Evolutionary conservation across 2,888 invertebrate species (phyloP).

Genomic region (Drosophila macrospina): DNA sequence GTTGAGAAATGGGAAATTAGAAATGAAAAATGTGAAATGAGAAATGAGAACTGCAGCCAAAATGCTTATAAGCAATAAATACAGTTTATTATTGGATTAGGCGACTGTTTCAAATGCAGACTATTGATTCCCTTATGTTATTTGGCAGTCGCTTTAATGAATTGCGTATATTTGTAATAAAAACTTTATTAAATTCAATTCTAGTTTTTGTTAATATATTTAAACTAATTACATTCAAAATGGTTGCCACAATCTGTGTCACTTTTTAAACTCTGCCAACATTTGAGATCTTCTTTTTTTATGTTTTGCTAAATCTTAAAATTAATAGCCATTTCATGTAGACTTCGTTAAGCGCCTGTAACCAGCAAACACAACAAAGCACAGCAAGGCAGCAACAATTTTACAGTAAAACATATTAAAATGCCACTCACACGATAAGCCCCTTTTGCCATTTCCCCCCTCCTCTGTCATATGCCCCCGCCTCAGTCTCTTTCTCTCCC

Average conservation of each 20-base stretch:
- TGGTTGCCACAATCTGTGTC: conserved; percentile 25
- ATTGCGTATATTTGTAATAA: not conserved
- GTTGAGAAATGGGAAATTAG: conserved; percentile 48
- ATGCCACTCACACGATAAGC: conserved; percentile 78
- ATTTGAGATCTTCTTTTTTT: conserved; percentile 12
- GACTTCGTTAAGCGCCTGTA: conserved; percentile 40
- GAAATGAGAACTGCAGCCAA: conserved; percentile 44
- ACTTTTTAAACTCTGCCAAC: conserved; percentile 29
- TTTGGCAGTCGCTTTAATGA: not conserved
- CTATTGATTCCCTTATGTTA: not conserved
- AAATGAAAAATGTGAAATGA: conserved; percentile 31
- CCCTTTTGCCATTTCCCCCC: conserved; percentile 38
- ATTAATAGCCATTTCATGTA: conserved; percentile 76
- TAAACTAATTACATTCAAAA: conserved; percentile 17
- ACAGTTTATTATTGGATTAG: conserved; percentile 44
- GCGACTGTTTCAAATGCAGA: not conserved
- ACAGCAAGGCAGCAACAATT: conserved; percentile 50
- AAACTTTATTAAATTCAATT: too few relatives aligned
- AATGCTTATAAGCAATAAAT: conserved; percentile 29
- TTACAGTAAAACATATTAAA: conserved; percentile 74
- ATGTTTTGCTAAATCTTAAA: conserved; percentile 57
- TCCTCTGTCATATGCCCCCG: not conserved
- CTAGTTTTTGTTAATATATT: conserved; percentile 8
- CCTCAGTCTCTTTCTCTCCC: not conserved
- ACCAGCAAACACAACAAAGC: conserved; percentile 25